Base-by-base conservation (phyloP, 2,888 invertebrate species). In the Phengaris alcon region DNA sequence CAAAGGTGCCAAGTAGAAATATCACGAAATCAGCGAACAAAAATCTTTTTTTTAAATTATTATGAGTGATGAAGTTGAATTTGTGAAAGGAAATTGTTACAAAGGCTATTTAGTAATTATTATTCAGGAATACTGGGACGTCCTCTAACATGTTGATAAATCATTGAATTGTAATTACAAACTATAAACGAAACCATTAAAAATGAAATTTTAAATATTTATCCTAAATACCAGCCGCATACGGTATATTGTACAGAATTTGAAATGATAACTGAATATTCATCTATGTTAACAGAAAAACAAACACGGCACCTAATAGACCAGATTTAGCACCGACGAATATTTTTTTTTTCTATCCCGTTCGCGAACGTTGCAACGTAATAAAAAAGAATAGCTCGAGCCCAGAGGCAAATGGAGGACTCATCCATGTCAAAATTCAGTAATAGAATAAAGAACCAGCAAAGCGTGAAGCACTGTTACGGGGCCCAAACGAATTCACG, bases 361-460 rank as follows among this genome's bases (percentile, higher is more conserved):
- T 10, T 70, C n/a, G 51, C 51, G 51, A 51, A 10, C 70, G 70
- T 15, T 15, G 69, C 69, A 51, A 48, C 48, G 15, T 51, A 70
- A 48, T 48, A 70, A 70, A 70, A 70, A 70, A 70, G 51, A 70
- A 70, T 69, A 6, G 51, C 15, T 22, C 64, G 22, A 22, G 64
- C 70, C 70, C 6, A 48, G 70, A 64, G 70, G 70, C 70, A 48
- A 70, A 70, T 48, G 51, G 70, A 70, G 22, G 51, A 13, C 51
- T 70, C 48, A 15, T 51, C 12, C 48, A 48, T 51, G 70, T 70
- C 70, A 70, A 70, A 70, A 70, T 70, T 48, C 51, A 48, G 70
- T 70, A 70, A 70, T 70, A 51, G 70, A 70, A 70, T 70, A 70
- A 70, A 70, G 69, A 70, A 70, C 70, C 15, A 51, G 70, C 70